Evolutionary conservation across 2,888 invertebrate genomes (phyloP).

Genomic region (Onchidella celtica): DNA sequence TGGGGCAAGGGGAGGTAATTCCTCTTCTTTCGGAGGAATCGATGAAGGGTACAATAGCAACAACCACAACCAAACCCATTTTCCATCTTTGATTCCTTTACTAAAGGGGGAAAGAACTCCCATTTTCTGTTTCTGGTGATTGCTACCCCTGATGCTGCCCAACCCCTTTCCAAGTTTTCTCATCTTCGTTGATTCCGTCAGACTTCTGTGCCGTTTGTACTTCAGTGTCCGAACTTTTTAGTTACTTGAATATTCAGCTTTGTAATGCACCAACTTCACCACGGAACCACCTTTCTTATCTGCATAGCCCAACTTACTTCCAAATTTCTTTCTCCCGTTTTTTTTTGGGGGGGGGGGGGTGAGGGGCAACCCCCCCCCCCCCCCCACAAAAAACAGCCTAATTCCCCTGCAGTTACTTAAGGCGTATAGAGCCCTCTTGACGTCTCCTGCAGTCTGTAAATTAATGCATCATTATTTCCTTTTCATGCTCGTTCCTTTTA

Average conservation of each 20-base stretch:
- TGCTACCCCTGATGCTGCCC: neutral
- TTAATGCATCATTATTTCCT: no score
- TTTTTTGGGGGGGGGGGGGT: neutral
- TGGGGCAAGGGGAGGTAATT: conserved; percentile 12
- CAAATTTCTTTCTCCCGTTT: neutral
- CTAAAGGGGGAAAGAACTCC: neutral
- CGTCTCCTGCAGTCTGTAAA: no score
- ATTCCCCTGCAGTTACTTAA: neutral
- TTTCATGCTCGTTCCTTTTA: no score
- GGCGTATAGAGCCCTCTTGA: no score
- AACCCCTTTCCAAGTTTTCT: no score
- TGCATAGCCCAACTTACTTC: neutral
- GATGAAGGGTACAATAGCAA: conserved; percentile 35
- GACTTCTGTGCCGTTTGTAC: neutral
- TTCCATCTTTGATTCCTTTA: conserved; percentile 43
- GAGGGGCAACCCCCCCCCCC: neutral
- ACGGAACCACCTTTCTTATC: no score
- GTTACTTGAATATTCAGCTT: no score
- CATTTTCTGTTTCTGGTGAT: conserved; percentile 8
- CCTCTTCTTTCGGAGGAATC: conserved; percentile 26
- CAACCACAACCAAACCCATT: conserved; percentile 34
- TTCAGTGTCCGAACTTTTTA: neutral
- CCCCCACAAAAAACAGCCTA: neutral
- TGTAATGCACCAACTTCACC: no score
- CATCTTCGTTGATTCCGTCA: neutral